phyloP scores from a whole-genome alignment of 2,888 invertebrate species.

The Parelbella ahira region DNA sequence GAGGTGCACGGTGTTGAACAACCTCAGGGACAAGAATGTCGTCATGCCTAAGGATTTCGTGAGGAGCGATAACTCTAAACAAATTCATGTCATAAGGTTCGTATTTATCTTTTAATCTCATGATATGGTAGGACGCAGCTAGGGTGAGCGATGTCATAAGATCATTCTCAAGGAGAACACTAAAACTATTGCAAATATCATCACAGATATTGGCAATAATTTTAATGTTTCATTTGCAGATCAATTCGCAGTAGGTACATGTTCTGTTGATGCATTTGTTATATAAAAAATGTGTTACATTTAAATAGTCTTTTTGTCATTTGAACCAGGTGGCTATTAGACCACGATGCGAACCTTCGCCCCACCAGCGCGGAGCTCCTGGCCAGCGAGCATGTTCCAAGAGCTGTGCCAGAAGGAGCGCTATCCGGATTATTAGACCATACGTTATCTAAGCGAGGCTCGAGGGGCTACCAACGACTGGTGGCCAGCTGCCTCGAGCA shows the following conservation, averaged over 20 bases:
- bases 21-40: constrained; percentile 85
- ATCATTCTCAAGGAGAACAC: no score
- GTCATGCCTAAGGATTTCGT: constrained; percentile 85
- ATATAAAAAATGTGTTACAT: no score
- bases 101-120: constrained; percentile 38
- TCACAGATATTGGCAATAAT: no score
- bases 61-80: constrained; percentile 76
- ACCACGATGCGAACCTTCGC: constrained; percentile 90
- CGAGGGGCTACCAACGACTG: constrained; percentile 52
- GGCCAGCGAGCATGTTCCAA: constrained; percentile 90
- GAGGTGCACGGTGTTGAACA: constrained; percentile 87
- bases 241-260: no score
- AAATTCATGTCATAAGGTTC: constrained; percentile 81
- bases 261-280: no score
- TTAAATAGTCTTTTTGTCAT: no score
- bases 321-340: constrained; percentile 86
- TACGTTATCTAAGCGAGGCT: constrained; percentile 87
- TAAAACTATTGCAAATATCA: no score
- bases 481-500: constrained; percentile 66
- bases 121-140: no score
- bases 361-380: constrained; percentile 93
- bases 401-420: constrained; percentile 92
- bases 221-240: no score
- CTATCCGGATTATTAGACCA: constrained; percentile 90
- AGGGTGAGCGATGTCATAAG: no score